A percentile compares a stretch with the other conserved stretches of the same genome.
Evolutionary conservation across 2,113 vertebrate species (phyloP).

Genomic region (Balaeniceps rex): DNA sequence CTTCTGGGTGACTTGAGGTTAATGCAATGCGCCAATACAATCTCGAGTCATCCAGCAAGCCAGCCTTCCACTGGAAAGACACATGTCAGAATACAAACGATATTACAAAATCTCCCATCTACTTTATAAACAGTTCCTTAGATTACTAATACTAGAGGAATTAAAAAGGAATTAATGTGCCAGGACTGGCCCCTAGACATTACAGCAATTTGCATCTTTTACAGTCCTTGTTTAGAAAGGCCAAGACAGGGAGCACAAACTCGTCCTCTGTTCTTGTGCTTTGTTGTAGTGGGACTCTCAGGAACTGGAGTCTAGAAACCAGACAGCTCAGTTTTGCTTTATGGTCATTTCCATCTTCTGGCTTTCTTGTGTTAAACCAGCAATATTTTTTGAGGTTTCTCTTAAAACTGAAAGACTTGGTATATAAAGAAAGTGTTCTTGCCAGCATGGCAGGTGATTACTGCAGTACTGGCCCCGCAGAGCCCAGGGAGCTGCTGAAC

Average conservation of each 20-base stretch:
- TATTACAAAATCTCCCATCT: background rate
- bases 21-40: background rate
- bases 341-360: background rate
- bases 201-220: background rate
- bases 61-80: background rate
- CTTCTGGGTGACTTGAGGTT: background rate
- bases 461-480: background rate
- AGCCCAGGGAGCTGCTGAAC: background rate
- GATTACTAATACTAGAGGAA: background rate
- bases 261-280: background rate
- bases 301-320: accelerated
- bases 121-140: background rate
- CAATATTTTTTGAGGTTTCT: background rate
- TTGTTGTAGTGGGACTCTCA: accelerated
- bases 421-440: background rate
- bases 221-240: background rate
- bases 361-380: background rate
- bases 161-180: background rate
- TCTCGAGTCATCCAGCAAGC: background rate
- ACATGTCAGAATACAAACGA: background rate
- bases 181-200: background rate
- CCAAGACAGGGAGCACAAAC: background rate
- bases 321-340: background rate
- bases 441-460: background rate
- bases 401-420: background rate